These are phyloP conservation scores for Aphaenogaster rudis DNA, from an alignment of 1,140 invertebrate genomes.

Conservation along the genomic window DNA sequence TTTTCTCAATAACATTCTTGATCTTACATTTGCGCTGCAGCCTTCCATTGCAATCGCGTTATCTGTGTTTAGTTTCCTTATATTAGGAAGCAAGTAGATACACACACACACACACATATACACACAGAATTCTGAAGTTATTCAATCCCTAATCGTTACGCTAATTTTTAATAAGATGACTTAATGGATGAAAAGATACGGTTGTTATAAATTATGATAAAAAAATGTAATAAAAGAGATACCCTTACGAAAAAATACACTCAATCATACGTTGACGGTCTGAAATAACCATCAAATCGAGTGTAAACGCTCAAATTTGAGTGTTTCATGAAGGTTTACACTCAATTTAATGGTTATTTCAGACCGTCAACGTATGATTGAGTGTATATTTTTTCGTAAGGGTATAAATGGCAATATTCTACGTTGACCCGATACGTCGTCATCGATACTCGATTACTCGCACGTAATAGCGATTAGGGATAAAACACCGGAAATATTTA, in stretches of 20 bases:
- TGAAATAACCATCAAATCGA: too few species aligned
- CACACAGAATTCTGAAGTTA: background rate
- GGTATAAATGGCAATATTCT: background rate
- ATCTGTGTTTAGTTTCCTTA: slow-evolving; percentile 1
- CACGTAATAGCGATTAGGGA: background rate
- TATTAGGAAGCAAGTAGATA: background rate
- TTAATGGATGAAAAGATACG: background rate
- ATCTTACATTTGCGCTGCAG: background rate
- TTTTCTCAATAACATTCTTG: slow-evolving; percentile 3
- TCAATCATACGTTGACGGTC: too few species aligned
- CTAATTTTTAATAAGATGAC: slow-evolving; percentile 8
- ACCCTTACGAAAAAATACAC: too few species aligned
- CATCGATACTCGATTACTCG: background rate
- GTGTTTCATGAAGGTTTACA: too few species aligned
- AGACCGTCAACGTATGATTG: too few species aligned
- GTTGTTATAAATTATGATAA: slow-evolving; percentile 21
- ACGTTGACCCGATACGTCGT: background rate
- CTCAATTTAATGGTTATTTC: too few species aligned
- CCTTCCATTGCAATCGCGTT: background rate
- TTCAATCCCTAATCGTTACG: background rate
- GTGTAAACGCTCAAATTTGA: too few species aligned
- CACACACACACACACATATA: too few species aligned
- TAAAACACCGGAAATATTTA: slow-evolving; percentile 12
- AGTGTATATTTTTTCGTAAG: too few species aligned
- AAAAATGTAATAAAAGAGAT: slow-evolving; percentile 37